Evolutionary conservation across 2,797 vertebrate species (phyloP).

Genomic region (Sebastes taczanowskii): DNA sequence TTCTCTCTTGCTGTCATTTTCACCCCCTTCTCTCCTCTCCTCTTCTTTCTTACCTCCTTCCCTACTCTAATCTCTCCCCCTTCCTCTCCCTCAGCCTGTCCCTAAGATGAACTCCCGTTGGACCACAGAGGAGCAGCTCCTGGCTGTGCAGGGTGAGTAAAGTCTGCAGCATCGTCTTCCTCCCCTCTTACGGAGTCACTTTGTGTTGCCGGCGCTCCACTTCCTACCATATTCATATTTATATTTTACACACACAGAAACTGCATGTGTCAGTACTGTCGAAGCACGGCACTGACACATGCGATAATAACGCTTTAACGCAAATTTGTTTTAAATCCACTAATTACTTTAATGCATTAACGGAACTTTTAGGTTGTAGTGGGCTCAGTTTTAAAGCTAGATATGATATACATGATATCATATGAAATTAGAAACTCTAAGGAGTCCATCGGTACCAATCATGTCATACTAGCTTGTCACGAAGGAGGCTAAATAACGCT

Average conservation of each 20-base stretch:
- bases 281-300: neutral
- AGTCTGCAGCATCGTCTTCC: neutral
- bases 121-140: conserved; percentile 93
- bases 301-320: too few species aligned
- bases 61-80: neutral
- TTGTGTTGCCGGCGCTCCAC: neutral
- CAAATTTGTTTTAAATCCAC: too few species aligned
- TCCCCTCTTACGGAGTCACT: neutral
- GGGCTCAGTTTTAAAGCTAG: too few species aligned
- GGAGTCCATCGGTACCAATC: too few species aligned
- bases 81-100: conserved; percentile 74
- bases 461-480: too few species aligned
- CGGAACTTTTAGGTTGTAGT: too few species aligned
- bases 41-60: neutral
- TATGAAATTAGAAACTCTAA: too few species aligned
- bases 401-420: too few species aligned
- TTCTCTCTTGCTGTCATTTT: conserved; percentile 13
- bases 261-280: neutral
- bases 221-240: conserved; percentile 5
- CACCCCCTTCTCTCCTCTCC: neutral
- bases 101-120: conserved; percentile 93
- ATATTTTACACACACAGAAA: neutral
- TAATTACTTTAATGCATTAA: too few species aligned
- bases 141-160: conserved; percentile 92
- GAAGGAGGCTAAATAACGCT: too few species aligned